These are phyloP conservation scores for Cairina moschata DNA, from an alignment of 2,113 vertebrate species.

Conservation along the genomic window DNA sequence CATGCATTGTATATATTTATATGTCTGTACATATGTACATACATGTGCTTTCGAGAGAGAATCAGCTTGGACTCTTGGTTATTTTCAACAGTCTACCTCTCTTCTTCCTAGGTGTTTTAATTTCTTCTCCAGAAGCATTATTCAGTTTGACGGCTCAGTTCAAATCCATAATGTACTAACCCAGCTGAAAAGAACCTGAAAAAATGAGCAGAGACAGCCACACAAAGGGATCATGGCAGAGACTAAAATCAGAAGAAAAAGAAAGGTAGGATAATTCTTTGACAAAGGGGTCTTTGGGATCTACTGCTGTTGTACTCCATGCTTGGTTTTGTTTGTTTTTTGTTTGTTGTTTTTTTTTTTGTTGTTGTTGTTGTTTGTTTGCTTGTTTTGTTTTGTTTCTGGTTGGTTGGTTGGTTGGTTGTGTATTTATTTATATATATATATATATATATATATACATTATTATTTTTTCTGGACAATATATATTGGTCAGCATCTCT, in stretches of 20 bases:
- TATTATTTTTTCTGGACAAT: background rate
- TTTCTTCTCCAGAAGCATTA: conserved; percentile 8
- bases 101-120: conserved; percentile 28
- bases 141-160: conserved; percentile 20
- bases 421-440: too few relatives aligned
- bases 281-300: background rate
- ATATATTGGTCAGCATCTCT: background rate
- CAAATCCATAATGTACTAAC: background rate
- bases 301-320: background rate
- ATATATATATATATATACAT: too few relatives aligned
- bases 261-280: background rate
- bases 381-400: too few relatives aligned
- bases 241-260: background rate
- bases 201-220: conserved; percentile 33
- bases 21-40: background rate
- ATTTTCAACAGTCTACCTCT: background rate
- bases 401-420: too few relatives aligned
- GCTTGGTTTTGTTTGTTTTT: background rate
- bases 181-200: conserved; percentile 47
- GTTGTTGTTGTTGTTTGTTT: background rate
- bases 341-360: background rate
- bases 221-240: background rate
- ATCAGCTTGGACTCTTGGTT: background rate
- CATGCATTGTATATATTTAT: background rate
- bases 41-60: background rate